phyloP scores from a whole-genome alignment of 2,113 vertebrate species.

The human region GRCh38 chr6:1332501-1333000 shows the following conservation, averaged over 20 bases:
- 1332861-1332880: no score
- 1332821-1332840: not conserved
- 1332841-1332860: not conserved
- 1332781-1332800: not conserved
- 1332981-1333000: rapidly evolving
- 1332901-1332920: no score
- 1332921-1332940: no score
- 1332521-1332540: not conserved
- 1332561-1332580: not conserved
- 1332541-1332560: not conserved
- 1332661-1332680: not conserved
- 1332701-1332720: not conserved
- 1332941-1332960: no score
- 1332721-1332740: not conserved
- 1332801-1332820: not conserved
- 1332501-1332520: not conserved
- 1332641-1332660: not conserved
- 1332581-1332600: not conserved
- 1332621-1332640: not conserved
- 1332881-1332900: no score
- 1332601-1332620: not conserved
- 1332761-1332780: not conserved
- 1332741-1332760: not conserved
- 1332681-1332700: not conserved
- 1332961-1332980: no score